Evolutionary conservation across 2,797 vertebrate genomes (phyloP), one percentile per base, ranked within the genome.

Genomic region (Crypturellus tataupa): DNA sequence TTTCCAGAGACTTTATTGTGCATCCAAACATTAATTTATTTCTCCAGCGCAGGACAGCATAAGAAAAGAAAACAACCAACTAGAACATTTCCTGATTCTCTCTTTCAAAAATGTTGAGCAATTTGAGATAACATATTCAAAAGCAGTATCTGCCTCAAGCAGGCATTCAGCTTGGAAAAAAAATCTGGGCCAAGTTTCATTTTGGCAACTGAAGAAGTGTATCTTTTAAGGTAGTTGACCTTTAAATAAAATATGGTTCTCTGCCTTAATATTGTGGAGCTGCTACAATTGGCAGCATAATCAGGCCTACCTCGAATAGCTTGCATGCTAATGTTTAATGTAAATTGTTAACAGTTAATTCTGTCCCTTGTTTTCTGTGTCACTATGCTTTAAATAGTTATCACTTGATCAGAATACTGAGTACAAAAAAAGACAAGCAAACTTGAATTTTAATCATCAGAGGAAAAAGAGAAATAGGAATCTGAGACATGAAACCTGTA

Each of bases 381-480:
- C 53, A 5, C 69, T 40, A 31, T 80, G 39, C 49, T 82, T 90
- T 67, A 91, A 85, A 88, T 13, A 21, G 47, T 59, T 93, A 85
- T 73, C 27, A 76, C 39, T 62, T 79, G 40, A 35, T 27, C 60
- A 80, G 70, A 77, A 18, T 58, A 40, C n/a, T 65, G 17, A 88
- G 80, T 51, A 40, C 68, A 89, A 86, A 90, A 68, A 53, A 93
- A 86, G 47, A 62, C 5, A 70, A 68, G 7, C 10, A 84, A 77
- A 80, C 21, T 3, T 76, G 39, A 90, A 87, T 31, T 88, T 76
- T 80, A 77, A 83, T 56, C 10, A 62, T 71, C 35, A 31, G 18
- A 49, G n/a, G 73, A 75, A 20, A 86, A 95, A 87, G 33, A 68
- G 29, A 96, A 95, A 89, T 56, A 85, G 73, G 35, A 94, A 68